Conservation (phyloP, 2,113 vertebrate species). For the Holacanthus passer region DNA sequence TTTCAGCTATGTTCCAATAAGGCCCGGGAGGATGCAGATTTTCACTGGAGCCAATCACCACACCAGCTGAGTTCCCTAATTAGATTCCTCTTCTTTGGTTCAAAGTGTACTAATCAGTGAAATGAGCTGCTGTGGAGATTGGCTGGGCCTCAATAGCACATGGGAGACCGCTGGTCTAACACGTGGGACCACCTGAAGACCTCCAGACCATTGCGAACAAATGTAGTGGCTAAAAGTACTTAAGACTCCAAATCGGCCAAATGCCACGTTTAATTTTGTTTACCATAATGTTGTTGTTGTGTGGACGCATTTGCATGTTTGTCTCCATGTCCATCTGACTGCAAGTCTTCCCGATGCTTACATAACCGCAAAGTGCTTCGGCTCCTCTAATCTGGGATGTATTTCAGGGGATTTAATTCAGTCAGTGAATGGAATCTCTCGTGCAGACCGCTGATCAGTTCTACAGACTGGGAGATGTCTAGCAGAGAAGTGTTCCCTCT, state of each 20-base stretch:
- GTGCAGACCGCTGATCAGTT: constrained; percentile 48
- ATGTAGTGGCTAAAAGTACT: not conserved
- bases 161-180: not conserved
- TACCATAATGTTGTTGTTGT: not conserved
- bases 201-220: not conserved
- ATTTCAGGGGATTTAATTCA: constrained; percentile 73
- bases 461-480: constrained; percentile 33
- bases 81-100: constrained; percentile 27
- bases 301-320: constrained; percentile 38
- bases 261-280: constrained; percentile 7
- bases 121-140: constrained; percentile 21
- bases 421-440: constrained; percentile 66
- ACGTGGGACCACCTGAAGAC: constrained; percentile 8
- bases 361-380: constrained; percentile 54
- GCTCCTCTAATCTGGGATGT: constrained; percentile 66
- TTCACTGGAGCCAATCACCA: not conserved
- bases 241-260: constrained; percentile 7
- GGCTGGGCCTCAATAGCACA: not conserved
- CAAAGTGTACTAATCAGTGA: constrained; percentile 5
- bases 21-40: not conserved
- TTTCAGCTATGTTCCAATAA: not conserved
- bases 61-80: constrained; percentile 19
- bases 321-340: constrained; percentile 35
- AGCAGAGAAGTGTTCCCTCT: constrained; percentile 1
- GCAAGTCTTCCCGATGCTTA: constrained; percentile 35